Percentiles rank a stretch among this genome's conserved stretches.
These are phyloP conservation scores for Ophthalmolycus amberensis DNA, from an alignment of 2,113 vertebrate species.

Conservation along the genomic window DNA sequence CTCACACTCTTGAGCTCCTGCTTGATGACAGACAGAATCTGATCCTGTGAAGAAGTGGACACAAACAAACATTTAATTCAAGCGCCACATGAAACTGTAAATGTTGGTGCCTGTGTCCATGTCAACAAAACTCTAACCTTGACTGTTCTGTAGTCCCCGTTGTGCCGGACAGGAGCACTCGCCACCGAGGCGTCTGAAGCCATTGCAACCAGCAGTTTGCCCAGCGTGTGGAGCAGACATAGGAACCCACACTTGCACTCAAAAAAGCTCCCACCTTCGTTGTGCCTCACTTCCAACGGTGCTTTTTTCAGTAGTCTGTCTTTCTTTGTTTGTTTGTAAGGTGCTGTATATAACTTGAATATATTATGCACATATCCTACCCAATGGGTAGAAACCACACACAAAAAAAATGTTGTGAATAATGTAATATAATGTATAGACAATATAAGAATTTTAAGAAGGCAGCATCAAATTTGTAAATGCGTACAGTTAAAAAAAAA, in stretches of 20 bases:
- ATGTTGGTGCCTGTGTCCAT: constrained; percentile 6
- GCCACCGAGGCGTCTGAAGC: constrained; percentile 30
- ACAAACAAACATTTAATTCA: background rate
- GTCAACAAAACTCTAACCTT: background rate
- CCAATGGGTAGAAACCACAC: constrained; percentile 95
- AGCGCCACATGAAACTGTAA: background rate
- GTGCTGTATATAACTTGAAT: constrained; percentile 98
- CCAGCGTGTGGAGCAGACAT: constrained; percentile 80
- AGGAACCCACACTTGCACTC: constrained; percentile 90
- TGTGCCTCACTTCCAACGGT: constrained; percentile 96
- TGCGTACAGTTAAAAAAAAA: constrained; percentile 83
- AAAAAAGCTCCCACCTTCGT: constrained; percentile 86
- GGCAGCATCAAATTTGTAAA: constrained; percentile 92
- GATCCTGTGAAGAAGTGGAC: constrained; percentile 1
- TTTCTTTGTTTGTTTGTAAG: constrained; percentile 90
- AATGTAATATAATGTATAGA: constrained; percentile 97
- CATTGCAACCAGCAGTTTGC: constrained; percentile 59
- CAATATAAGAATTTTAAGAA: constrained; percentile 92
- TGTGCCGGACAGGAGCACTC: constrained; percentile 42
- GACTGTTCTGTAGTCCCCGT: background rate
- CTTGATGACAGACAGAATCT: constrained; percentile 17
- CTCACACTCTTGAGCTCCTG: background rate
- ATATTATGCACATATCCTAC: constrained; percentile 99
- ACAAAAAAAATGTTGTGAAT: constrained; percentile 88
- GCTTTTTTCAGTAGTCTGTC: constrained; percentile 93